Evolutionary conservation across 2,113 vertebrate genomes (phyloP).

Genomic region (Felis catus): F.catus_Fca126_mat1.0 CM031424.1:32867501-32868000

Average conservation of each 20-base stretch:
- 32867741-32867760: background rate
- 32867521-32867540: conserved; percentile 31
- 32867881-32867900: conserved; percentile 32
- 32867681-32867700: background rate
- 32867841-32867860: background rate
- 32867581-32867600: background rate
- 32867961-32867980: background rate
- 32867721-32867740: background rate
- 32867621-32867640: background rate
- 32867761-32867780: background rate
- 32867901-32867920: conserved; percentile 24
- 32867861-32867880: background rate
- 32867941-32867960: background rate
- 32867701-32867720: background rate
- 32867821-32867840: background rate
- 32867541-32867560: conserved; percentile 33
- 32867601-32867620: background rate
- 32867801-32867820: background rate
- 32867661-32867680: background rate
- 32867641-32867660: conserved; percentile 1
- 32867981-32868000: background rate
- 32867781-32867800: background rate
- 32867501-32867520: conserved; percentile 42
- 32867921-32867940: conserved; percentile 19
- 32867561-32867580: background rate